phyloP scores from a whole-genome alignment of 2,888 invertebrate species.

The Monoplex corrugatus region DNA sequence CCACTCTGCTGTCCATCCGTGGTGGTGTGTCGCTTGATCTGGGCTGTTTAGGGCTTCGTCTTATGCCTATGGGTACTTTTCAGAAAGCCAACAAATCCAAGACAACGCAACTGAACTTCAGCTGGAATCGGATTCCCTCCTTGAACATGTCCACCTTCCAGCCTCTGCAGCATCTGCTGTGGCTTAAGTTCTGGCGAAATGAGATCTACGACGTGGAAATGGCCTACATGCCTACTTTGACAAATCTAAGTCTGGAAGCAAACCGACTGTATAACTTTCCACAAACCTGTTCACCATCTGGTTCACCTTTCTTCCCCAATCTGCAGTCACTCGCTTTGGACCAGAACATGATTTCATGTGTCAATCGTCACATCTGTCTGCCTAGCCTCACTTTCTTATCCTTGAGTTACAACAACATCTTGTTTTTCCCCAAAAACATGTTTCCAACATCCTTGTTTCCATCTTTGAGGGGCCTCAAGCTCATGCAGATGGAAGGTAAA shows the following conservation, averaged over 20 bases:
- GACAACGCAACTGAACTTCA: not conserved
- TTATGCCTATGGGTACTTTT: not conserved
- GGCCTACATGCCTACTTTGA: not conserved
- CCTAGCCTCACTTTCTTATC: not conserved
- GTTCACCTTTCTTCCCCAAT: not conserved
- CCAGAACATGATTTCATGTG: not conserved
- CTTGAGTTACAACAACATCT: conserved; percentile 2
- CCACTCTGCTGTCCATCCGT: not conserved
- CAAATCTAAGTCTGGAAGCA: not conserved
- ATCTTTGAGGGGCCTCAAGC: not conserved
- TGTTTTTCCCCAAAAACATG: conserved; percentile 26
- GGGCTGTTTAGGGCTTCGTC: not conserved
- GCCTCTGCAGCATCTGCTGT: not conserved
- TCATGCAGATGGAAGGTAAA: conserved; percentile 28
- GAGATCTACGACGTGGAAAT: not conserved
- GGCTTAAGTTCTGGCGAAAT: not conserved
- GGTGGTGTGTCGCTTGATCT: not conserved
- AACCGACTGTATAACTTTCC: conserved; percentile 22
- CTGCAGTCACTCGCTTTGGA: not conserved
- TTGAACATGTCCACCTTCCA: not conserved
- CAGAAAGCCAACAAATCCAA: not conserved
- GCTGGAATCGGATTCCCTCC: conserved; percentile 24
- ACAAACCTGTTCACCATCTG: not conserved
- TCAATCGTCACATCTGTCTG: not conserved
- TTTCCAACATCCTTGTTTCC: not conserved